Percentiles rank a stretch among this genome's conserved stretches.
Evolutionary conservation across 2,113 vertebrate genomes (phyloP).

Genomic region (Daboia siamensis): DNA sequence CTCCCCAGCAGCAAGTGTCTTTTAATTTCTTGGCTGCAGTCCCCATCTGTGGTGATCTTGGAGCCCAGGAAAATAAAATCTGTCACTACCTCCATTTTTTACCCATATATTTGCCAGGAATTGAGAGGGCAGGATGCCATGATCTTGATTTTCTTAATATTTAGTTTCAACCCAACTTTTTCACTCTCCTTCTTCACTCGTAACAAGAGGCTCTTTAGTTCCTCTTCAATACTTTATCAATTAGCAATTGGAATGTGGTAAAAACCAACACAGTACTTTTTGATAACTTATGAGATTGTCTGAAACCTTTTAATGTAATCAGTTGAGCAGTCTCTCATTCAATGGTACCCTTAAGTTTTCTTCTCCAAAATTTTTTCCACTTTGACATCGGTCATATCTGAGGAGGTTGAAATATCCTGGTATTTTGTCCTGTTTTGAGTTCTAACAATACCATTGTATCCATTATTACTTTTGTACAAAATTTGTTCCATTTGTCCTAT

Average conservation of each 20-base stretch:
- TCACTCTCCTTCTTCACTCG: no score
- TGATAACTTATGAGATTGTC: neutral
- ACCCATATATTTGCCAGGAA: no score
- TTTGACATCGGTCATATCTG: neutral
- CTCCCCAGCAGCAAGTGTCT: no score
- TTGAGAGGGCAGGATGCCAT: no score
- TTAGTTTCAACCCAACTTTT: no score
- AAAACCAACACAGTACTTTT: neutral
- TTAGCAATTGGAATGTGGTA: neutral
- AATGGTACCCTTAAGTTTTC: neutral
- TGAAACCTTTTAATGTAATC: neutral
- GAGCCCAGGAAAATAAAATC: no score
- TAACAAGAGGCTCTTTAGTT: no score
- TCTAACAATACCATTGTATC: neutral
- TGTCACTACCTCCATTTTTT: no score
- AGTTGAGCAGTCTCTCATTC: neutral
- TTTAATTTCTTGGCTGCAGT: no score
- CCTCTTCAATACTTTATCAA: neutral
- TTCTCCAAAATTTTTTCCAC: neutral
- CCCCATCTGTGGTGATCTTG: no score
- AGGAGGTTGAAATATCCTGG: neutral
- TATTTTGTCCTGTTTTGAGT: neutral
- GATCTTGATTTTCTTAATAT: no score
- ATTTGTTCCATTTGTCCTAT: neutral
- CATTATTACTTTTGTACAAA: neutral